A percentile compares a stretch with the other conserved stretches of the same genome.
phyloP scores from a whole-genome alignment of 2,888 invertebrate species.

The Exephanes ischioxanthus region DNA sequence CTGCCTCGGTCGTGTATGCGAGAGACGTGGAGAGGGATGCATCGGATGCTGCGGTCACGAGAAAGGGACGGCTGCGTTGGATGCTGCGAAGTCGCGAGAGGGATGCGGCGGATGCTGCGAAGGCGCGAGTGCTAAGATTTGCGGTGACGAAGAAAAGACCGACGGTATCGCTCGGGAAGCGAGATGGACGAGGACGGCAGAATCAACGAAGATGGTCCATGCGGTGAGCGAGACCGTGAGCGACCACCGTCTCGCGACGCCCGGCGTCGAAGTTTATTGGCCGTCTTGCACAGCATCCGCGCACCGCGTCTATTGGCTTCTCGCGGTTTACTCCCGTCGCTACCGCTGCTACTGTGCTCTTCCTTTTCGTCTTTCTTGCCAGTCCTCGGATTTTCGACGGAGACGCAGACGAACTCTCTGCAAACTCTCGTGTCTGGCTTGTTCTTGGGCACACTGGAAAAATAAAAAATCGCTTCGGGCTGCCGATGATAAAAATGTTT shows the following conservation, averaged over 20 bases:
- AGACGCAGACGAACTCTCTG: background rate
- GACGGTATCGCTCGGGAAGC: slow-evolving; percentile 47
- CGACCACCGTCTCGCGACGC: slow-evolving; percentile 58
- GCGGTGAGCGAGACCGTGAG: slow-evolving; percentile 36
- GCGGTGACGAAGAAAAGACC: slow-evolving; percentile 64
- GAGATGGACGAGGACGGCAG: slow-evolving; percentile 30
- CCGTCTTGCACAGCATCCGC: slow-evolving; percentile 61
- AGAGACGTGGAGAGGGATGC: no score
- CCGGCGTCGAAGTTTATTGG: slow-evolving; percentile 69
- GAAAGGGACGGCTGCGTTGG: no score
- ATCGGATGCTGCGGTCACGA: no score
- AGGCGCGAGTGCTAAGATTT: slow-evolving; percentile 55
- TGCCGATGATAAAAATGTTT: no score
- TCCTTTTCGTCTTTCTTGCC: slow-evolving; percentile 4
- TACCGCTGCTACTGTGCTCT: slow-evolving; percentile 34
- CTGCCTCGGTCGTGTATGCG: background rate
- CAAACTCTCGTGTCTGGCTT: slow-evolving; percentile 25
- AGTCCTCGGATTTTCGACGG: background rate
- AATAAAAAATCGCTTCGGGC: no score
- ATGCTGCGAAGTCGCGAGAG: slow-evolving; percentile 19
- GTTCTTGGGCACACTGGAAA: background rate
- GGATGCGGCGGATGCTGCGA: slow-evolving; percentile 27
- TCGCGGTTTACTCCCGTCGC: slow-evolving; percentile 65
- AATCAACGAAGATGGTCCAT: slow-evolving; percentile 41
- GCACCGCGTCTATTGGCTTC: slow-evolving; percentile 67